Evolutionary conservation across 2,113 vertebrate genomes (phyloP).

Genomic region (Cephalopterus ornatus): DNA sequence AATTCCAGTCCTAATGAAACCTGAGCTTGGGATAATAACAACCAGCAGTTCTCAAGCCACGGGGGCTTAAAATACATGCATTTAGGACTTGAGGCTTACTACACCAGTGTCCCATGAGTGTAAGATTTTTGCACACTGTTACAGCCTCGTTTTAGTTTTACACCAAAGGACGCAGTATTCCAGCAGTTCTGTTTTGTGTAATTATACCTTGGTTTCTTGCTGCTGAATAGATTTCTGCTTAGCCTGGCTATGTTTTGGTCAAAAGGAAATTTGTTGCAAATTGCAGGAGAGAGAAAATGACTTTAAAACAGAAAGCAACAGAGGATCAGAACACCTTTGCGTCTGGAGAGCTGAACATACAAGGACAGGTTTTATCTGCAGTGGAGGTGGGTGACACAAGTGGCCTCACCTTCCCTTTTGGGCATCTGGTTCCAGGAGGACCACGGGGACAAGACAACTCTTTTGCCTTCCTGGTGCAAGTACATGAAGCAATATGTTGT

Average conservation of each 20-base stretch:
- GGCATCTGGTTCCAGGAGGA: background rate
- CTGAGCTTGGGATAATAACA: background rate
- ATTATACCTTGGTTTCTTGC: background rate
- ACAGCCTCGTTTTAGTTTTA: background rate
- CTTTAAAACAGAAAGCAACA: background rate
- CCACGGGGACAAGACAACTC: background rate
- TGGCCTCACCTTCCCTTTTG: background rate
- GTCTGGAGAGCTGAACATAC: background rate
- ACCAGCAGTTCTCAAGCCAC: background rate
- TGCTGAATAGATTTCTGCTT: background rate
- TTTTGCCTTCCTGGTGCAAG: background rate
- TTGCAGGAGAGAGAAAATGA: background rate
- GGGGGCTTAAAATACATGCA: background rate
- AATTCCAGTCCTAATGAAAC: background rate
- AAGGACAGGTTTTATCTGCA: background rate
- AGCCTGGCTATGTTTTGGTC: background rate
- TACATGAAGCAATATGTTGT: background rate
- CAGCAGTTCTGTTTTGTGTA: background rate
- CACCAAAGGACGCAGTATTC: background rate
- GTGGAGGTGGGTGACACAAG: background rate
- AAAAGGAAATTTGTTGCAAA: background rate
- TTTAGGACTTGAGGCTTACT: background rate
- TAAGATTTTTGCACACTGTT: background rate
- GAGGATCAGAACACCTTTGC: background rate
- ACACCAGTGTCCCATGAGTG: rapidly evolving